phyloP scores from a whole-genome alignment of 1,140 invertebrate genomes.

The Nephila pilipes region DNA sequence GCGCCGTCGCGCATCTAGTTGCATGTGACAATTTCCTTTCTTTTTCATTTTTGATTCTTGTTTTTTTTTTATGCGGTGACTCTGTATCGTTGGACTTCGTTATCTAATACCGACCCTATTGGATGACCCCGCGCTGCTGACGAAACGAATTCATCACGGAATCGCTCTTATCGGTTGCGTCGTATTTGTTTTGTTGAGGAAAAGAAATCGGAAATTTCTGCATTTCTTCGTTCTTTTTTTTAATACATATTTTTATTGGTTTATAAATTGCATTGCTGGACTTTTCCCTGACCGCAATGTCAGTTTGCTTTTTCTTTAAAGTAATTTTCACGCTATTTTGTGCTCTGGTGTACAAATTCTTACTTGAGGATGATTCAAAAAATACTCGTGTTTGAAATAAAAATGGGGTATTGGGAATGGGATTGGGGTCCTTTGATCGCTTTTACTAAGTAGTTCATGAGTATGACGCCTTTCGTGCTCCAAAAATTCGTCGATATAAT shows the following conservation, averaged over 20 bases:
- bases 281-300: no score
- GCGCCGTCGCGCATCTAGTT: constrained; percentile 1
- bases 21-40: constrained; percentile 36
- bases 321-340: no score
- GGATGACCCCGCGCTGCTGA: not conserved
- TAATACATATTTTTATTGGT: no score
- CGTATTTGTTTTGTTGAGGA: not conserved
- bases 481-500: no score
- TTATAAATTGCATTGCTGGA: no score
- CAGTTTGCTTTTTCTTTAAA: no score
- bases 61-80: not conserved
- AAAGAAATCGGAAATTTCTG: not conserved
- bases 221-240: not conserved
- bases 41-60: not conserved
- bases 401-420: no score
- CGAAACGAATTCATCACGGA: not conserved
- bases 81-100: not conserved
- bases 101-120: constrained; percentile 35
- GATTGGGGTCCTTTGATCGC: no score
- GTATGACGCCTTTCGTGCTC: no score
- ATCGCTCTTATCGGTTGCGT: not conserved
- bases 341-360: no score
- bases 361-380: not conserved
- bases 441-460: no score
- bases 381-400: not conserved